A percentile compares a stretch with the other conserved stretches of the same genome.
Evolutionary conservation across 1,140 invertebrate genomes (phyloP).

Genomic region (Philotrypesis tridentata): DNA sequence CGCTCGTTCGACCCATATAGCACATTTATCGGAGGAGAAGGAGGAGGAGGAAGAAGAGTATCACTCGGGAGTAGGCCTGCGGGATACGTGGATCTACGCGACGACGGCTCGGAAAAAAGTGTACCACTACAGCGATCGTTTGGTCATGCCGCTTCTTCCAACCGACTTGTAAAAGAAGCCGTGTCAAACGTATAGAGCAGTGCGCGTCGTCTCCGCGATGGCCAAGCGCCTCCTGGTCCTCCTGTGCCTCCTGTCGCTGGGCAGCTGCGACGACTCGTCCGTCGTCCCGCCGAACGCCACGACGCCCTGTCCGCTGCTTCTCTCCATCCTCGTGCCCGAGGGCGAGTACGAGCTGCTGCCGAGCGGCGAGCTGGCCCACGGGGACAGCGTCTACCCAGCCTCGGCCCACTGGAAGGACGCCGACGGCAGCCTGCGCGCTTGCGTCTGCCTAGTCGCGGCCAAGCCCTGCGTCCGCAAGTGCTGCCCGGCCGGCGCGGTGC

Average conservation of each 20-base stretch:
- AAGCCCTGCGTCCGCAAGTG: slow-evolving; percentile 68
- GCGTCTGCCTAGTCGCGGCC: slow-evolving; percentile 54
- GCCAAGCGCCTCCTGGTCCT: slow-evolving; percentile 15
- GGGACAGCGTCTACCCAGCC: slow-evolving; percentile 51
- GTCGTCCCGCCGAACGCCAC: no score
- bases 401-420: slow-evolving; percentile 48
- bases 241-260: slow-evolving; percentile 12
- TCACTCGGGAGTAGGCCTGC: no score
- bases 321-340: slow-evolving; percentile 34
- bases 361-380: slow-evolving; percentile 53
- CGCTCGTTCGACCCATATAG: no score
- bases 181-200: no score
- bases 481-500: slow-evolving; percentile 64
- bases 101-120: no score
- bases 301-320: slow-evolving; percentile 40
- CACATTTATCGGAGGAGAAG: no score
- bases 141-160: no score
- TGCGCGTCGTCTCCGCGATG: no score
- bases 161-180: no score
- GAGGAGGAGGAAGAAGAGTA: no score
- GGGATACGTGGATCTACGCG: no score
- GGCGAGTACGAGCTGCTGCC: neutral
- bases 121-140: no score
- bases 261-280: neutral
- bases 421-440: slow-evolving; percentile 55